phyloP scores from a whole-genome alignment of 2,888 invertebrate species.

The Conops quadrifasciatus region DNA sequence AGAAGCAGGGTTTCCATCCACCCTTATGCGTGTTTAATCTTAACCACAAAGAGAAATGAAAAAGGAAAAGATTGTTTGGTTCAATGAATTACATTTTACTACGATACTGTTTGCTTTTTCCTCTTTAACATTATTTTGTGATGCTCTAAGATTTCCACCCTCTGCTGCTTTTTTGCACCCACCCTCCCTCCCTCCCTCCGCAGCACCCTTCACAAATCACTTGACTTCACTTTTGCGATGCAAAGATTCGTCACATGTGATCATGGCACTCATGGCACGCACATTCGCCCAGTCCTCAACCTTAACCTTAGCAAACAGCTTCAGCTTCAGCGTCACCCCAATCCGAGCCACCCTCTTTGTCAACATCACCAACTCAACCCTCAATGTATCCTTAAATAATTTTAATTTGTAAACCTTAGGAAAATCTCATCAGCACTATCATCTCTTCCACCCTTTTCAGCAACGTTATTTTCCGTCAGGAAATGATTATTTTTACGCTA shows the following conservation, averaged over 20 bases:
- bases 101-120: no score
- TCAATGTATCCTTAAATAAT: background rate
- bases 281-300: background rate
- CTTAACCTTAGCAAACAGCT: no score
- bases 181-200: background rate
- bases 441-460: no score
- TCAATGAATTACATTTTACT: no score
- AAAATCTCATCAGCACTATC: conserved; percentile 41
- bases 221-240: background rate
- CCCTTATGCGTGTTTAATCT: no score
- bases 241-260: conserved; percentile 7
- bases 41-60: no score
- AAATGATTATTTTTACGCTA: conserved; percentile 28
- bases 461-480: conserved; percentile 38
- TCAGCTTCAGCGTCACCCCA: no score
- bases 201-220: background rate
- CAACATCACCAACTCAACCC: background rate
- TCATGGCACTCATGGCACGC: background rate
- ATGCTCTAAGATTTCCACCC: no score
- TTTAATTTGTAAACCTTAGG: conserved; percentile 11
- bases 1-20: no score
- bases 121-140: no score
- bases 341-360: background rate
- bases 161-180: background rate
- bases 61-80: no score